Conservation (phyloP, 2,113 vertebrate genomes). For the Xiphophorus maculatus region DNA sequence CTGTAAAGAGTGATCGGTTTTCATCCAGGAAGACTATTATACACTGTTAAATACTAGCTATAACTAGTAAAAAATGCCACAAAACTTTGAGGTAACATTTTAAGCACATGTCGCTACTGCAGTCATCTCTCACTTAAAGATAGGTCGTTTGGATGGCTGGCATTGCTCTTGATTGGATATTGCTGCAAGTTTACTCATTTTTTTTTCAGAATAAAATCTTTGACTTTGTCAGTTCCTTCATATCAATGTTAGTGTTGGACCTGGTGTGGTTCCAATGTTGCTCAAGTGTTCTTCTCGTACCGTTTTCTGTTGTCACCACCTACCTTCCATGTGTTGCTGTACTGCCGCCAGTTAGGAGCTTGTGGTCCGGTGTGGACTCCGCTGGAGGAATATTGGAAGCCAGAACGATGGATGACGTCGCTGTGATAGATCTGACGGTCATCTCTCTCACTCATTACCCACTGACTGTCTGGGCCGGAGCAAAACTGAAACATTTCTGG, state of each 20-base stretch:
- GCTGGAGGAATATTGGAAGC: constrained; percentile 19
- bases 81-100: background rate
- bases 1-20: background rate
- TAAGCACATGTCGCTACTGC: background rate
- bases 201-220: too few relatives aligned
- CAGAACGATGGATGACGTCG: background rate
- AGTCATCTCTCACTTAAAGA: background rate
- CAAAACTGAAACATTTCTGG: constrained; percentile 76
- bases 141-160: too few relatives aligned
- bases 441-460: constrained; percentile 29
- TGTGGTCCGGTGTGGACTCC: constrained; percentile 56
- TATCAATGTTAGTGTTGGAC: background rate
- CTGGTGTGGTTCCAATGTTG: background rate
- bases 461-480: constrained; percentile 46
- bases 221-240: too few relatives aligned
- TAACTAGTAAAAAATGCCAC: background rate
- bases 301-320: background rate
- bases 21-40: background rate
- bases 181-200: too few relatives aligned
- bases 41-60: background rate
- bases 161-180: too few relatives aligned
- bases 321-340: constrained; percentile 78
- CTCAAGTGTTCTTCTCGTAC: background rate
- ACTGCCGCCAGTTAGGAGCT: constrained; percentile 63
- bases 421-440: constrained; percentile 54